Percentiles rank a stretch among this genome's conserved stretches.
phyloP scores from a whole-genome alignment of 2,888 invertebrate species.

The Anodontia alba region DNA sequence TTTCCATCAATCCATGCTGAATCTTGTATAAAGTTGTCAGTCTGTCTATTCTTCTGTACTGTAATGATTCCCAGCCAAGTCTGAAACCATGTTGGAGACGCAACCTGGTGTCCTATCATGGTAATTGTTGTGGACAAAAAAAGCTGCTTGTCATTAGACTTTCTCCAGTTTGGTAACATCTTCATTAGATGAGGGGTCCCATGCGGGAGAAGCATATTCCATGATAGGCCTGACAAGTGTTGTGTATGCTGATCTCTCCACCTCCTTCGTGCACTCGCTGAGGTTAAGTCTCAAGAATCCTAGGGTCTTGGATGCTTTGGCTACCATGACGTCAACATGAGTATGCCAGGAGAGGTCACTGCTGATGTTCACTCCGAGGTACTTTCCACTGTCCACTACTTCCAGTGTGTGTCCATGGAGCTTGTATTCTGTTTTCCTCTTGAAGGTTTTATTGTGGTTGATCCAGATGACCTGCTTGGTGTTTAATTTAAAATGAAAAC shows the following conservation, averaged over 20 bases:
- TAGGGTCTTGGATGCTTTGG: neutral
- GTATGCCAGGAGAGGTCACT: neutral
- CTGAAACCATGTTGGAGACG: conserved; percentile 2
- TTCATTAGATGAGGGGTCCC: neutral
- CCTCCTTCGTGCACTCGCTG: neutral
- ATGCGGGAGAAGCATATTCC: too few species aligned
- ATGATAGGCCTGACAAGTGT: too few species aligned
- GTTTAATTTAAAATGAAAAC: too few species aligned
- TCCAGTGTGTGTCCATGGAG: neutral
- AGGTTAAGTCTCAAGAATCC: neutral
- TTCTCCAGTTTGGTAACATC: neutral
- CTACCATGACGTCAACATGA: neutral
- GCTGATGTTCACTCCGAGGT: neutral
- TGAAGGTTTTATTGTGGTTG: neutral
- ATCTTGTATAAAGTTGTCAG: neutral
- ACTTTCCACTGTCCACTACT: neutral
- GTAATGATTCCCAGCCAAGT: conserved; percentile 3
- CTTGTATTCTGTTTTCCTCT: neutral
- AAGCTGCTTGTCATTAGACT: neutral
- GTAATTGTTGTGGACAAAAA: neutral
- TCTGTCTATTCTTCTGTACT: neutral
- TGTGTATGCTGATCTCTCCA: neutral
- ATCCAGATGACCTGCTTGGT: neutral
- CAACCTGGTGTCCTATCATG: neutral
- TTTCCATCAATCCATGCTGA: neutral